A percentile compares a stretch with the other conserved stretches of the same genome.
phyloP scores from a whole-genome alignment of 2,888 invertebrate species.

The Melikaiella ostensackeni region DNA sequence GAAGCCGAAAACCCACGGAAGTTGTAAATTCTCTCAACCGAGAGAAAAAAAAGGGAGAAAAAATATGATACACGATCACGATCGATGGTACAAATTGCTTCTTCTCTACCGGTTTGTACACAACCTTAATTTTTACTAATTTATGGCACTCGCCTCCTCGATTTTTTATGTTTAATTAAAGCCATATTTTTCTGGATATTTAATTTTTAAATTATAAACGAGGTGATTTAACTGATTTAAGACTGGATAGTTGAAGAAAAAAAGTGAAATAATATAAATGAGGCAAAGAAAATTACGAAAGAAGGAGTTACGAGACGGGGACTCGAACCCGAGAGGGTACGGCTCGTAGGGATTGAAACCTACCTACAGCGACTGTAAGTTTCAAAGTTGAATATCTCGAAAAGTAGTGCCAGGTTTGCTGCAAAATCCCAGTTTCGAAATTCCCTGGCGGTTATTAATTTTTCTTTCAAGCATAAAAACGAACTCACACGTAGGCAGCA shows the following conservation, averaged over 20 bases:
- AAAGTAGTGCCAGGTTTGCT: neutral
- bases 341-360: neutral
- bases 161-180: constrained; percentile 1
- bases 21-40: constrained; percentile 5
- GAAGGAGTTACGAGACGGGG: neutral
- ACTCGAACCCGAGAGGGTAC: neutral
- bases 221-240: constrained; percentile 1
- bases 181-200: neutral
- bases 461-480: too few species aligned
- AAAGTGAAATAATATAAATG: neutral
- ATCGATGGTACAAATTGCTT: constrained; percentile 32
- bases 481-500: too few species aligned
- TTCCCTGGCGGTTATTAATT: too few species aligned
- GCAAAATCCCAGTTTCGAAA: too few species aligned
- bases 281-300: neutral
- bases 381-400: neutral
- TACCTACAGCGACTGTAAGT: neutral
- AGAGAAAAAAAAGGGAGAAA: neutral
- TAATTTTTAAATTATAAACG: constrained; percentile 6
- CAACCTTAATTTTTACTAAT: constrained; percentile 5
- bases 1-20: constrained; percentile 23
- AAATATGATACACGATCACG: constrained; percentile 22
- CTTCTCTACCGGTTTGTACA: constrained; percentile 16
- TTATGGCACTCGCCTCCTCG: neutral
- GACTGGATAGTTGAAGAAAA: neutral